Evolutionary conservation across 2,113 vertebrate species (phyloP), one percentile per base, ranked within the genome.

Genomic region (Sander lucioperca): DNA sequence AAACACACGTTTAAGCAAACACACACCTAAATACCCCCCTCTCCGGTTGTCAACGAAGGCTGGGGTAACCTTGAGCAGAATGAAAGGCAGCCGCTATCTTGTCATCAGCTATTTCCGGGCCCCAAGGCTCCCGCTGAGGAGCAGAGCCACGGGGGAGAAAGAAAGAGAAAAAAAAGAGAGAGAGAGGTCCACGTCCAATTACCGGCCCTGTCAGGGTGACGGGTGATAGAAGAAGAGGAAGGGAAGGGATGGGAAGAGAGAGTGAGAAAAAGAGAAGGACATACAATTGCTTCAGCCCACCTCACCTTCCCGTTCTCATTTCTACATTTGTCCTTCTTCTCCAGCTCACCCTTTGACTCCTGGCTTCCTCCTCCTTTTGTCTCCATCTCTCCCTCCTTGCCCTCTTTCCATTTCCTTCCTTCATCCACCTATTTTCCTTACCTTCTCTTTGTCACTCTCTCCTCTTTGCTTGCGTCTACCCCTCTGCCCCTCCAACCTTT

Each of bases 81-180:
- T 95, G 94, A 96, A 96, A 95, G 94, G 92, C 93, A 94, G 94
- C 87, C 83, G 77, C 93, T 95, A 95, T 95, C 95, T 95, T 95
- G 95, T 96, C 95, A 96, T 96, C 94, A 95, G 94, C 95, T 92
- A 91, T 95, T 95, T 95, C 90, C 83, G 87, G 94, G 92, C 91
- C 91, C 86, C 80, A 78, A 90, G 91, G 94, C 93, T 93, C 93
- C 94, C 74, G 89, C 93, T 92, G 94, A 93, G 92, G 88, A 90
- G 89, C 70, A n/a, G 77, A 90, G 93, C 86, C 92, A 91, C 77
- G 78, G 81, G 90, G 86, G 91, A 89, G 82, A 87, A 82, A 71
- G 84, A 77, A 48, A 64, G 25, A 84, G 23, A 36, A 63, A 11
- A 74, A 57, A 56, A 11, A 45, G 53, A 56, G 71, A 62, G 62